Percentiles rank a stretch among this genome's conserved stretches.
Conservation (phyloP, 2,113 vertebrate genomes). For the Manacus vitellinus region DNA sequence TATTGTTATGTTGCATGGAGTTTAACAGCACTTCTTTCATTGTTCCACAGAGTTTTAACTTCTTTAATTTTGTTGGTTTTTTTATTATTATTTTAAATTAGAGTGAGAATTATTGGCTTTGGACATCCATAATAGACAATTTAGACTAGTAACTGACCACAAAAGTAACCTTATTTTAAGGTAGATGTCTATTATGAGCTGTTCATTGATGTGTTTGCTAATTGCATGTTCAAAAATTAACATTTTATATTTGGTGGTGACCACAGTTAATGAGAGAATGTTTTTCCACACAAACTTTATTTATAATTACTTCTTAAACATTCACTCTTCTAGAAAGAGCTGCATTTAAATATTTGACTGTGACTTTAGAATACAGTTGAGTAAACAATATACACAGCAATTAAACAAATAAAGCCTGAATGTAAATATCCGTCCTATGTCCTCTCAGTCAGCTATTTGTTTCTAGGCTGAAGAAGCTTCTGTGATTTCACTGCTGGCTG, state of each 20-base stretch:
- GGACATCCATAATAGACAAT: neutral
- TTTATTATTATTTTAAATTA: neutral
- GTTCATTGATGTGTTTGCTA: neutral
- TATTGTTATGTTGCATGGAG: neutral
- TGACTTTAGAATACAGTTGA: neutral
- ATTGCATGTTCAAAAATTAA: neutral
- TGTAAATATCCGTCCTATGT: neutral
- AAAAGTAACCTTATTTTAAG: neutral
- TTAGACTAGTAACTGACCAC: neutral
- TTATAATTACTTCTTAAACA: neutral
- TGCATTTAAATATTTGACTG: neutral
- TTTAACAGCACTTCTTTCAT: neutral
- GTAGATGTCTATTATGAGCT: neutral
- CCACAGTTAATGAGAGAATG: neutral
- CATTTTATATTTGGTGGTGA: neutral
- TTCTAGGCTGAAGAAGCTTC: neutral
- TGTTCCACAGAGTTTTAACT: neutral
- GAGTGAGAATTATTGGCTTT: neutral
- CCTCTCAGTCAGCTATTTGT: neutral
- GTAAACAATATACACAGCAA: neutral
- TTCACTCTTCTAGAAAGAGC: neutral
- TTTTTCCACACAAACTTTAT: neutral
- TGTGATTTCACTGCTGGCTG: neutral
- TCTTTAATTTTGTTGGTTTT: neutral
- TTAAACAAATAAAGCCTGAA: neutral